These are phyloP conservation scores for Calephelis nemesis DNA, from an alignment of 1,140 invertebrate genomes.

Conservation along the genomic window DNA sequence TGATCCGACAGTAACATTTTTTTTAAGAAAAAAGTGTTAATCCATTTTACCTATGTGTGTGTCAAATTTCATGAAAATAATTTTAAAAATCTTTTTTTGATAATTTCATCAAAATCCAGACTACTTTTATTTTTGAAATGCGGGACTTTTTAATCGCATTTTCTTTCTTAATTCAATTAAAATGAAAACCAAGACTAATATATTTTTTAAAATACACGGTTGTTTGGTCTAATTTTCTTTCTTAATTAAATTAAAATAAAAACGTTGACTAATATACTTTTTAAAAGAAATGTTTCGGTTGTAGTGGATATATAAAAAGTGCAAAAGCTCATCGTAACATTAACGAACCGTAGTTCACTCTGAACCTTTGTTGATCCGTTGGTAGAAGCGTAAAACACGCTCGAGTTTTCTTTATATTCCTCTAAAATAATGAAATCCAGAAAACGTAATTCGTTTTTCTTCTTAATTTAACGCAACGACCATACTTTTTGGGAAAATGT, in stretches of 20 bases:
- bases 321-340: conserved; percentile 33
- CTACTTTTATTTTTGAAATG: too few relatives aligned
- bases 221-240: too few relatives aligned
- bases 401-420: conserved; percentile 36
- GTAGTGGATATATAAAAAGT: conserved; percentile 24
- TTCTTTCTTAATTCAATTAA: too few relatives aligned
- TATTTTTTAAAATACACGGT: too few relatives aligned
- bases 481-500: conserved; percentile 1
- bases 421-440: conserved; percentile 22
- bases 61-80: too few relatives aligned
- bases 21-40: too few relatives aligned
- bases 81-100: too few relatives aligned
- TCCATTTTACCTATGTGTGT: too few relatives aligned
- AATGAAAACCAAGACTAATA: too few relatives aligned
- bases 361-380: conserved; percentile 41
- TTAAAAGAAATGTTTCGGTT: conserved; percentile 3
- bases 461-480: conserved; percentile 25
- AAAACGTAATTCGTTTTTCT: conserved; percentile 18
- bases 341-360: conserved; percentile 41
- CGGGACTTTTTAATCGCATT: too few relatives aligned
- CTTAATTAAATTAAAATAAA: not conserved
- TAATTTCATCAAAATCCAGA: too few relatives aligned
- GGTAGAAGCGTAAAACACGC: conserved; percentile 46
- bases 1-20: too few relatives aligned
- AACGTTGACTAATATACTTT: conserved; percentile 17